phyloP scores from a whole-genome alignment of 1,140 invertebrate genomes.

The Drosophila obscura region DNA sequence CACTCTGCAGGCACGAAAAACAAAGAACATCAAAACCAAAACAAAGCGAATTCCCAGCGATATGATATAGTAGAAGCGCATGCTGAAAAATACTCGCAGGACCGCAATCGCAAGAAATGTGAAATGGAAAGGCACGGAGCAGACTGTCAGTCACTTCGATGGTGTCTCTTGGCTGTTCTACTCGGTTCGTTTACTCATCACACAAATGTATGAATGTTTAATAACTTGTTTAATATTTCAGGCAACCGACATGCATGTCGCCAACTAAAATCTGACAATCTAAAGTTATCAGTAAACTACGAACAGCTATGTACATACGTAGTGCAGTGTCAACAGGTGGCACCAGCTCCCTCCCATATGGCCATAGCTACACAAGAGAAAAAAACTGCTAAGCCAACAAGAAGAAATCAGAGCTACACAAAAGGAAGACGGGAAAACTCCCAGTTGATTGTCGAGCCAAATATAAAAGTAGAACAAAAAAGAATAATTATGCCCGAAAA shows the following conservation, averaged over 20 bases:
- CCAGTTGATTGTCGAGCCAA: no score
- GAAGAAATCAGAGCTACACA: no score
- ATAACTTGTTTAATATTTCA: conserved; percentile 82
- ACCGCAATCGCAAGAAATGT: no score
- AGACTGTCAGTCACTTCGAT: no score
- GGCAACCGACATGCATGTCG: conserved; percentile 91
- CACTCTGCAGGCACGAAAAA: neutral
- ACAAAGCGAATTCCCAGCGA: neutral
- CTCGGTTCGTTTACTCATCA: neutral
- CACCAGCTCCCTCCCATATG: conserved; percentile 67
- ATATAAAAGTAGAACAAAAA: no score
- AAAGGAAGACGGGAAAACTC: no score
- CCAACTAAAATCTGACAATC: conserved; percentile 91
- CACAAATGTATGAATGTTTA: conserved; percentile 7
- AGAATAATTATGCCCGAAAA: no score
- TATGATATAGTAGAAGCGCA: neutral
- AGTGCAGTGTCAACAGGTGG: conserved; percentile 78
- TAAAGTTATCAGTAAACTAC: conserved; percentile 92
- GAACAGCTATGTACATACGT: conserved; percentile 87
- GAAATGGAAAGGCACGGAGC: no score
- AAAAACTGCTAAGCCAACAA: no score
- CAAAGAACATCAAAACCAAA: conserved; percentile 18
- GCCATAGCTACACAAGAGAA: conserved; percentile 89
- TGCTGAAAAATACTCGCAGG: no score
- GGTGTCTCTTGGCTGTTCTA: no score